Conservation (phyloP, 2,888 invertebrate species). For the Drosophila mulleri region DNA sequence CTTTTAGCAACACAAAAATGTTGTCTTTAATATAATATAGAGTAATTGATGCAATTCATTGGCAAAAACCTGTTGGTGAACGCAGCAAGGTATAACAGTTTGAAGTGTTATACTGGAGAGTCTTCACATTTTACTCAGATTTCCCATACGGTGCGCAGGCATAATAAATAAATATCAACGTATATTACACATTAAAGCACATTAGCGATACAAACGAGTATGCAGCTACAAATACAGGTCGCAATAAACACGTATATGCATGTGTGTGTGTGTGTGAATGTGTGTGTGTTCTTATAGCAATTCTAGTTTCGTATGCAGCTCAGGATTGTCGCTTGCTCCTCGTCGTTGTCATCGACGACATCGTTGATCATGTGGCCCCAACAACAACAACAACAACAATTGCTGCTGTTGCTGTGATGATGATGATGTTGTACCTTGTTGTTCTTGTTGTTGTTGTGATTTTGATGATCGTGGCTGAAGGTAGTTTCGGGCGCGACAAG, state of each 20-base stretch:
- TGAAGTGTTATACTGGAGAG: conserved; percentile 1
- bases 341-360: conserved; percentile 74
- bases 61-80: not conserved
- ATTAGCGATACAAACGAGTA: conserved; percentile 37
- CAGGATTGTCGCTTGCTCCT: conserved; percentile 81
- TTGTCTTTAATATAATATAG: not conserved
- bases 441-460: conserved; percentile 50
- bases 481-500: conserved; percentile 81
- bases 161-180: conserved; percentile 11
- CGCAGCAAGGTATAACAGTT: conserved; percentile 3
- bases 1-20: too few relatives aligned
- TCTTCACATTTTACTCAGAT: not conserved
- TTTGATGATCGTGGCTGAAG: conserved; percentile 63
- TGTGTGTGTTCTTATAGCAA: not conserved
- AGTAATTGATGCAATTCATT: not conserved
- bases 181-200: conserved; percentile 18
- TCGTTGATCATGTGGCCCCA: conserved; percentile 73
- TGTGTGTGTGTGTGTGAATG: not conserved
- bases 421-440: conserved; percentile 51
- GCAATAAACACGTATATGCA: not conserved
- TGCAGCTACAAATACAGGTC: conserved; percentile 13
- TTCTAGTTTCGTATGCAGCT: conserved; percentile 77
- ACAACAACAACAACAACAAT: conserved; percentile 32
- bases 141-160: not conserved
- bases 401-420: conserved; percentile 31